Evolutionary conservation across 2,113 vertebrate genomes (phyloP).

Genomic region (Lophochroa leadbeateri): DNA sequence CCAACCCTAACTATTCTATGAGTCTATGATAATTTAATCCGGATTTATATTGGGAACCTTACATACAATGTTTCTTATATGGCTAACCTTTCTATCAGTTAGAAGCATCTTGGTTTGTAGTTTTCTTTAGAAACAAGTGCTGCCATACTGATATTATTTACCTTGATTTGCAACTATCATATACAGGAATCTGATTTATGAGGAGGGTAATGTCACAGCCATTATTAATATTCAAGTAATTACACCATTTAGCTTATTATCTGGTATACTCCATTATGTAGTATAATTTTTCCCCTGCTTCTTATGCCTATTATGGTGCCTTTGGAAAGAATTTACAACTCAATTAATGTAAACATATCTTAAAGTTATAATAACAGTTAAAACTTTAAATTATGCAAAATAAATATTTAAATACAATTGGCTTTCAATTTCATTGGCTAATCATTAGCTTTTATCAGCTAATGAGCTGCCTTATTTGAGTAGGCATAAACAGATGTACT

Average conservation of each 20-base stretch:
- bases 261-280: not conserved
- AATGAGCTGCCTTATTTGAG: not conserved
- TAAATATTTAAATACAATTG: not conserved
- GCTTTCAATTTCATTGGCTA: not conserved
- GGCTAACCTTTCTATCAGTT: not conserved
- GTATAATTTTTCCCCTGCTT: not conserved
- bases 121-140: not conserved
- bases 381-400: not conserved
- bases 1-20: no score
- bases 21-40: not conserved
- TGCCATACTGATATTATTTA: not conserved
- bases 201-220: not conserved
- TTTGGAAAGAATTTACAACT: not conserved
- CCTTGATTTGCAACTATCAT: not conserved
- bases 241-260: not conserved
- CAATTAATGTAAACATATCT: not conserved
- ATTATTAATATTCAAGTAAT: not conserved
- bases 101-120: not conserved
- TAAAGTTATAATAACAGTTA: not conserved
- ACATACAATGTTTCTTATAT: not conserved
- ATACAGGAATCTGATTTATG: not conserved
- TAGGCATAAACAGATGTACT: not conserved
- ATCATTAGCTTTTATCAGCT: not conserved
- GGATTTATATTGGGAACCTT: not conserved
- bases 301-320: rapidly evolving